Percentiles rank a stretch among this genome's conserved stretches.
phyloP scores from a whole-genome alignment of 2,797 vertebrate genomes.

The Gadopsis marmoratus region DNA sequence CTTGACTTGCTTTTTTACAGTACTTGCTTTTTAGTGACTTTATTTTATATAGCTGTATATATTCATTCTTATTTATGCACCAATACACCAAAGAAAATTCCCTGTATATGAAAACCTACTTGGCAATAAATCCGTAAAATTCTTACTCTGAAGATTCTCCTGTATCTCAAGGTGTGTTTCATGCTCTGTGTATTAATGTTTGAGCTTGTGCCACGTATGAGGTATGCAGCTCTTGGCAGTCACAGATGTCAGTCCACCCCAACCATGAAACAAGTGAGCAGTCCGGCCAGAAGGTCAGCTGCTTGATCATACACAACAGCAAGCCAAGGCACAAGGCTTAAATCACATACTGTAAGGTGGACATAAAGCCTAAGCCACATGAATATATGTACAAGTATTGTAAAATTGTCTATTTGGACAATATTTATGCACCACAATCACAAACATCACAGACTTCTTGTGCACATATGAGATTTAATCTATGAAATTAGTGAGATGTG shows the following conservation, averaged over 20 bases:
- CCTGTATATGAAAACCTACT: too few species aligned
- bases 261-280: slow-evolving; percentile 13
- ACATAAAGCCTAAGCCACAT: not conserved
- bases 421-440: not conserved
- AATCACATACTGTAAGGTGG: not conserved
- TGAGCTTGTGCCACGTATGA: not conserved
- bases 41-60: too few species aligned
- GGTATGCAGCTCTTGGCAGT: slow-evolving; percentile 15
- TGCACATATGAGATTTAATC: not conserved
- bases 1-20: too few species aligned
- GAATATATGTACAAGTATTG: not conserved
- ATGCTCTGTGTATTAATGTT: not conserved
- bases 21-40: too few species aligned
- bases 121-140: too few species aligned
- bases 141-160: not conserved
- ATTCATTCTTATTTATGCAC: too few species aligned
- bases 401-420: not conserved
- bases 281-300: slow-evolving; percentile 5
- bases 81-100: too few species aligned
- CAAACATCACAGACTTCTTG: not conserved
- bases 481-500: not conserved
- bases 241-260: not conserved
- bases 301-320: not conserved
- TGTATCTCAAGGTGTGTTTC: not conserved
- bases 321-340: not conserved